Base-by-base conservation (phyloP, 2,113 vertebrate genomes). In the Halcyon senegalensis region DNA sequence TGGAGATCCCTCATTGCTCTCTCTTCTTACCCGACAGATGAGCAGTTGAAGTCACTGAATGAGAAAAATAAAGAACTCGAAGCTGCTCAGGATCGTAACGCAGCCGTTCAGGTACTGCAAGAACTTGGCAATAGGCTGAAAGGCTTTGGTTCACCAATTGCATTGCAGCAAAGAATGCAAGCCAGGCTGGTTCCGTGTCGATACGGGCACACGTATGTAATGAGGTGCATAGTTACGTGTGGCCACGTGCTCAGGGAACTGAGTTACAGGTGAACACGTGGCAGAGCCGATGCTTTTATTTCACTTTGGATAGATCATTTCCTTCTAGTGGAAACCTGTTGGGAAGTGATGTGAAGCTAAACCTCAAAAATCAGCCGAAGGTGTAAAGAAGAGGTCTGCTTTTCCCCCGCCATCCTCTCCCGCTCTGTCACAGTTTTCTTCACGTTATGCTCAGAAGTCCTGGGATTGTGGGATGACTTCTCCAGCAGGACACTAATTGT, bases 31-130 rank as follows among this genome's bases (percentile, higher is more conserved):
- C 75, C 72, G 95, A 33, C 62, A 99, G 99, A 97, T 46, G 98
- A 97, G 27, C 98, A 99, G 37, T 83, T 99, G 44, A 99, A 98
- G 91, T 75, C 53, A 39, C 51, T 98, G 25, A 98, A 81, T 44
- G 98, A 99, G 67, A 99, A 98, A 92, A 99, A 98, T 81, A 98
- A 98, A 89, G 98, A 99, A 84, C 97, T 99, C 24, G 99, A 99
- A 96, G 93, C 94, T 58, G 93, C 97, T 31, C 98, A 98, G 78
- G 98, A 98, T 28, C 98, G 72, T 62, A 95, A 94, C 31, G 86
- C 96, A n/a, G 95, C 98, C 8, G 66, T 98, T 82, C 98, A 99
- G 98, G 99, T 99, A 98, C 95, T 63, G 75, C 25, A 13, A 15
- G 33, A 33, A 37, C 5, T 11, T 16, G 50, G 17, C 2, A 0